Conservation (phyloP, 2,113 vertebrate species). For the human (Homo sapiens) region DNA sequence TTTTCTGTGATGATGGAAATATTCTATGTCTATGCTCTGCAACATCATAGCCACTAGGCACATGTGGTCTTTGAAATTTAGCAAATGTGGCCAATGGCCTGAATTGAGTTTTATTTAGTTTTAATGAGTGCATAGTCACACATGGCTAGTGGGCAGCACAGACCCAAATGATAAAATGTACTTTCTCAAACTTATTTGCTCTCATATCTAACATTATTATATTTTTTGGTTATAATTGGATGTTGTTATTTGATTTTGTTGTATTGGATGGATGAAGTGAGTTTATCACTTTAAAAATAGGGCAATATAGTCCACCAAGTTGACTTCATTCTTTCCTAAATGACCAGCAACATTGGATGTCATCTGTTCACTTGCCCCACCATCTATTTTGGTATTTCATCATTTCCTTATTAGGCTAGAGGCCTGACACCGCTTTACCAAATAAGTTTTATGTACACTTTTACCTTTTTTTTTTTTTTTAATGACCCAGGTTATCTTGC, state of each 20-base stretch:
- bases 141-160: neutral
- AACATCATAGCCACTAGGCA: neutral
- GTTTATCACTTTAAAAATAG: neutral
- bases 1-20: neutral
- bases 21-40: neutral
- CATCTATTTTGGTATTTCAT: neutral
- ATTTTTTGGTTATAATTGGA: neutral
- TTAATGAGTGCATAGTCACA: neutral
- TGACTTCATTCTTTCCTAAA: neutral
- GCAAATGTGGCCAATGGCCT: neutral
- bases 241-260: neutral
- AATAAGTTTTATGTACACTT: neutral
- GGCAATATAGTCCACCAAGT: neutral
- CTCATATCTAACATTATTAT: neutral
- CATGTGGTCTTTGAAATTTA: neutral
- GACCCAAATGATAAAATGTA: neutral
- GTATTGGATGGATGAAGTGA: neutral
- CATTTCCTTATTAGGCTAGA: neutral
- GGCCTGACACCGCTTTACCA: neutral
- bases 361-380: neutral
- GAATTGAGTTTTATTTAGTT: slow-evolving; percentile 28
- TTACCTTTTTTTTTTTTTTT: neutral
- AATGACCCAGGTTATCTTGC: neutral
- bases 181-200: neutral
- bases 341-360: neutral